Percentiles rank a stretch among this genome's conserved stretches.
These are phyloP conservation scores for Galbula dea DNA, from an alignment of 2,113 vertebrate genomes.

Conservation along the genomic window DNA sequence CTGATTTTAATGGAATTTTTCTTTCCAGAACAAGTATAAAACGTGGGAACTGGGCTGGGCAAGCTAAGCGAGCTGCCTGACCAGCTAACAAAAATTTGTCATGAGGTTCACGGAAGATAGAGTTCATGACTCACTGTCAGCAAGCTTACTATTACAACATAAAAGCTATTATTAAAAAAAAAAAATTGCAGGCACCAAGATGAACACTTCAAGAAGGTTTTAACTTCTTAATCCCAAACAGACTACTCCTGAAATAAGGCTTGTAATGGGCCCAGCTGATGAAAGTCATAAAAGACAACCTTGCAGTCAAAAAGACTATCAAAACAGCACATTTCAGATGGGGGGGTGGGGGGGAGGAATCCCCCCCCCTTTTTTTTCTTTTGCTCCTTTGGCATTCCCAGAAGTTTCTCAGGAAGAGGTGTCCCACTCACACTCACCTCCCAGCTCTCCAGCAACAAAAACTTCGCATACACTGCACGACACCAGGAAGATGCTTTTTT, in stretches of 20 bases:
- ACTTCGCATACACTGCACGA: background rate
- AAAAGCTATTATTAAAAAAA: constrained; percentile 61
- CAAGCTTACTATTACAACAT: constrained; percentile 40
- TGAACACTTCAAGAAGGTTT: background rate
- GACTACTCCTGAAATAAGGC: background rate
- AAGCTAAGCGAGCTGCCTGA: constrained; percentile 30
- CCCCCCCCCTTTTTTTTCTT: too few relatives aligned
- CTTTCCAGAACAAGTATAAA: background rate
- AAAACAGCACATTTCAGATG: background rate
- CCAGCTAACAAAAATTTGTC: constrained; percentile 53
- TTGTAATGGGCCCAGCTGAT: background rate
- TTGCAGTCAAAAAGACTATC: background rate
- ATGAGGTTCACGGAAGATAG: constrained; percentile 45
- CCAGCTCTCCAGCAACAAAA: background rate
- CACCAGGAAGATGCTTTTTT: background rate
- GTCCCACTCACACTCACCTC: background rate
- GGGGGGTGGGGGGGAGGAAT: too few relatives aligned
- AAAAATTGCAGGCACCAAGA: background rate
- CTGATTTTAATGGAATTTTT: background rate
- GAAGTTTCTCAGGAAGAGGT: background rate
- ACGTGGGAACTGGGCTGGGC: background rate
- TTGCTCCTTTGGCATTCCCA: background rate
- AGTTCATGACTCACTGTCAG: constrained; percentile 47
- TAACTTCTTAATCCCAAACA: constrained; percentile 36
- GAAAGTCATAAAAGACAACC: background rate